Base-by-base conservation (phyloP, 2,888 invertebrate genomes). In the Bombyx huttoni region DNA sequence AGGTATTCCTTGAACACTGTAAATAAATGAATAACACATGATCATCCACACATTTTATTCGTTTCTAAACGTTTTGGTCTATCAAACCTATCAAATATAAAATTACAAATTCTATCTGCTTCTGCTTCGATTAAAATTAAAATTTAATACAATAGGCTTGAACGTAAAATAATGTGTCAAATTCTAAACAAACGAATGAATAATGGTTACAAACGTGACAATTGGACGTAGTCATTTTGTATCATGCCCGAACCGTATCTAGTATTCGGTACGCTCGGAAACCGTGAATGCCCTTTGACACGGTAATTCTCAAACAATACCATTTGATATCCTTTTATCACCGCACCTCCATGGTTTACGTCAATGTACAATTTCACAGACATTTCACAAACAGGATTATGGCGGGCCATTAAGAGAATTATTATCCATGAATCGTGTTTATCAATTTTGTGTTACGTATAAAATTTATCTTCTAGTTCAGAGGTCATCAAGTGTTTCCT, bases 231-330 rank as follows among this genome's bases (percentile, higher is more conserved):
- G 49, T 60, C 53, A 56, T 55, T 53, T 58, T 55, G 49, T 52
- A 56, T 58, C 59, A 58, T 55, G 51, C 52, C 56, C 50, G 63
- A 58, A 56, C 57, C 62, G 53, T 52, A 58, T 61, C 63, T 55
- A 24, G 24, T 24, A 65, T 65, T 62, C 54, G 60, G 54, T 54
- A 52, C 54, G 55, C 52, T 56, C 6, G 48, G 51, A 45, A 48
- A 24, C 34, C 24, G 34, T 62, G 55, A 59, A 61, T 58, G 52
- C 53, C 55, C 56, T 59, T 56, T 65, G 58, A 62, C 56, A 61
- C 56, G 58, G 52, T 64, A 63, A 65, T 63, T 57, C 59, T 12
- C 52, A 53, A 53, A 66, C 64, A 65, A 68, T 65, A 14, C 33
- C 47, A 51, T 53, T 49, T 13, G 45, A 35, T 47, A 34, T 49